These are phyloP conservation scores for Drosophila yakuba DNA, from an alignment of 1,140 invertebrate genomes.

Conservation along the genomic window DNA sequence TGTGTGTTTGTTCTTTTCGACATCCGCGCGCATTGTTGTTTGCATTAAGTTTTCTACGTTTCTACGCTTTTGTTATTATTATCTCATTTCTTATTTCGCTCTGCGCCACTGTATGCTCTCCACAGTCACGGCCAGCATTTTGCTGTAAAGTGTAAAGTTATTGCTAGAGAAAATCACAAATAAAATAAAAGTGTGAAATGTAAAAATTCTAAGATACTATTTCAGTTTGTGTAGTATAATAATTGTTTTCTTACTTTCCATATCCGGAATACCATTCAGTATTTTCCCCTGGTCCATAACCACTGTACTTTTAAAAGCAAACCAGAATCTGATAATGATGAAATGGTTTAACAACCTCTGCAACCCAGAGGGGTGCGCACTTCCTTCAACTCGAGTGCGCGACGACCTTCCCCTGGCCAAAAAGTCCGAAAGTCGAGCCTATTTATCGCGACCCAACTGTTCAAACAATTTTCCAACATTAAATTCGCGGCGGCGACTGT, in stretches of 20 bases:
- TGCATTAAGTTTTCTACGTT: conserved; percentile 56
- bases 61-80: conserved; percentile 75
- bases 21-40: conserved; percentile 61
- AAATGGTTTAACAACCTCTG: conserved; percentile 41
- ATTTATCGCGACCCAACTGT: conserved; percentile 72
- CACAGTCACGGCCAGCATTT: conserved; percentile 40
- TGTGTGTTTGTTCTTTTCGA: conserved; percentile 65
- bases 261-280: neutral
- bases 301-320: conserved; percentile 9
- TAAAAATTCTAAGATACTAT: neutral
- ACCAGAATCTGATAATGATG: conserved; percentile 13
- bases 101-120: conserved; percentile 30
- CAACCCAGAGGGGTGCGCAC: conserved; percentile 14
- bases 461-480: conserved; percentile 55
- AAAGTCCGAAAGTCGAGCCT: conserved; percentile 50
- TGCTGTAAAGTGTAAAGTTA: neutral
- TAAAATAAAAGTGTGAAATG: neutral
- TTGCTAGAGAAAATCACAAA: no score
- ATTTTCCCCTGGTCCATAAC: neutral
- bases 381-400: conserved; percentile 45
- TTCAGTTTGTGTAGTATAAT: no score
- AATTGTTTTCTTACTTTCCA: neutral
- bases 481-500: neutral
- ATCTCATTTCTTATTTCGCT: conserved; percentile 74
- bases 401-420: conserved; percentile 34